A percentile compares a stretch with the other conserved stretches of the same genome.
Conservation (phyloP, 2,888 invertebrate species). For the Cephus sareptanus region DNA sequence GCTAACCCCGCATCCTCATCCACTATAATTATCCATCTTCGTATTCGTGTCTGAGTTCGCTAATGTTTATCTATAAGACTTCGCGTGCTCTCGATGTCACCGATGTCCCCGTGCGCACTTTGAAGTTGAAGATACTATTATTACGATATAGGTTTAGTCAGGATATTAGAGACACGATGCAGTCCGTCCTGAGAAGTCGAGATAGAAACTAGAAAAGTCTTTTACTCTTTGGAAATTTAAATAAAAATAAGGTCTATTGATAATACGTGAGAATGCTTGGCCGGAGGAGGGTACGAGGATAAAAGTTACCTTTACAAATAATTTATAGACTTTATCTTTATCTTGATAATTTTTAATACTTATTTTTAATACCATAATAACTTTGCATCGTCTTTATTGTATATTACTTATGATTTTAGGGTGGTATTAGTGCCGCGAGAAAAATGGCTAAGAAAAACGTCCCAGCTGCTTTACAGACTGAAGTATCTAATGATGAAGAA, state of each 20-base stretch:
- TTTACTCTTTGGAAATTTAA: neutral
- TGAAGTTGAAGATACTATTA: neutral
- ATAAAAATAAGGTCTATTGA: neutral
- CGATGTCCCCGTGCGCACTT: constrained; percentile 45
- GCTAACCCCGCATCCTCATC: neutral
- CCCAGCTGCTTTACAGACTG: constrained; percentile 81
- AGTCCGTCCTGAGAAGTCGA: neutral
- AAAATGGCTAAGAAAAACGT: constrained; percentile 81
- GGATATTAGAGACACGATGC: neutral
- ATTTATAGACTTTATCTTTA: neutral
- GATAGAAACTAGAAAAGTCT: neutral
- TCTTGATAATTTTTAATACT: neutral
- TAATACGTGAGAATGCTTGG: constrained; percentile 43
- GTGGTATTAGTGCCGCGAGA: constrained; percentile 42
- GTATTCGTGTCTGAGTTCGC: constrained; percentile 12
- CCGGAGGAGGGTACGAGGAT: constrained; percentile 41
- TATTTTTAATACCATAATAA: neutral
- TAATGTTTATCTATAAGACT: constrained; percentile 17
- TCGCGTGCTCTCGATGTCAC: constrained; percentile 54
- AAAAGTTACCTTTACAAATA: neutral
- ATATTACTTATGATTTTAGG: constrained; percentile 32
- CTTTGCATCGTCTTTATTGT: neutral
- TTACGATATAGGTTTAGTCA: neutral
- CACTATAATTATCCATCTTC: constrained; percentile 5
- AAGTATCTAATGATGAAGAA: constrained; percentile 86